Percentiles rank a stretch among this genome's conserved stretches.
phyloP scores from a whole-genome alignment of 2,113 vertebrate species.

The Xiphophorus hellerii region DNA sequence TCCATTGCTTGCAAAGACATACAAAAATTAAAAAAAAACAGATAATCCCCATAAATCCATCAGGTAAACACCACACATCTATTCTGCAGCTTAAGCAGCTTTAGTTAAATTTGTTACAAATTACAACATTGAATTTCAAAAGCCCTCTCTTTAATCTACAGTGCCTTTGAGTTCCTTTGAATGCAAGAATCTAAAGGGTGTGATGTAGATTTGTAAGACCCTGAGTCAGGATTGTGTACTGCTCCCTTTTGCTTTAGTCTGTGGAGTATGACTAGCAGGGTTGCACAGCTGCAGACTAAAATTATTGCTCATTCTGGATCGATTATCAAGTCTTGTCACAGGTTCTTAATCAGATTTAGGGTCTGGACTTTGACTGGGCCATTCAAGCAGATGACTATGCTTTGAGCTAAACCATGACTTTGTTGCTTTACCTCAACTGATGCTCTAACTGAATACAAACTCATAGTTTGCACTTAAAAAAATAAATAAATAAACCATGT shows the following conservation, averaged over 20 bases:
- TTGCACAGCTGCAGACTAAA: background rate
- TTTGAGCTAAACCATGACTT: background rate
- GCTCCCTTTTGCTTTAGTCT: background rate
- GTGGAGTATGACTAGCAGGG: background rate
- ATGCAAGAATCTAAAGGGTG: background rate
- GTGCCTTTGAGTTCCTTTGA: background rate
- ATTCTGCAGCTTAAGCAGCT: background rate
- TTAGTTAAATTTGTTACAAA: background rate
- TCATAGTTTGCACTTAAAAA: background rate
- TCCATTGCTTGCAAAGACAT: background rate
- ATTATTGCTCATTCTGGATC: background rate
- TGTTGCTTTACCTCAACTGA: background rate
- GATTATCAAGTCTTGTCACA: background rate
- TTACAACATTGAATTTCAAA: constrained; percentile 3
- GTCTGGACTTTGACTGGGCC: background rate
- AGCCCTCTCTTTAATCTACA: background rate
- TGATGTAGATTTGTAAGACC: background rate
- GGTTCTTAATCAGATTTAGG: background rate
- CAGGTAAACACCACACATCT: background rate
- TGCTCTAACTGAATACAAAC: background rate
- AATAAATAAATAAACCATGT: background rate
- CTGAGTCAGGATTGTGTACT: background rate
- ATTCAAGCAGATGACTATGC: background rate
- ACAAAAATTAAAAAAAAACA: background rate
- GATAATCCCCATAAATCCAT: constrained; percentile 25